Evolutionary conservation across 2,888 invertebrate genomes (phyloP).

Genomic region (Pristionchus entomophagus): DNA sequence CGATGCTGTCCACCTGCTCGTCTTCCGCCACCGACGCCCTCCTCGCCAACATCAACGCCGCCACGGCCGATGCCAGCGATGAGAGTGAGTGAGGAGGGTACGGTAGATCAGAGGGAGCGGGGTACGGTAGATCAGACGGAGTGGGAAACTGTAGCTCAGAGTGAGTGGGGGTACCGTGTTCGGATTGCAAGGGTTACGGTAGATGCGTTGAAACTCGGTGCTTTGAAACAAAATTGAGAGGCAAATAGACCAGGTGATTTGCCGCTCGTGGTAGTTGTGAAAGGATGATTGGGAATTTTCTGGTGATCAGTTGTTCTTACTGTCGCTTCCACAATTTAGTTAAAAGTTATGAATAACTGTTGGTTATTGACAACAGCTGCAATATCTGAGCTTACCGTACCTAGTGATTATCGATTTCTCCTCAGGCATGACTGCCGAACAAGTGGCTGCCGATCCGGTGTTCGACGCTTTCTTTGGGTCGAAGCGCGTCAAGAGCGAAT

Average conservation of each 20-base stretch:
- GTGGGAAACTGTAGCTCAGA: not conserved
- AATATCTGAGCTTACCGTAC: no score
- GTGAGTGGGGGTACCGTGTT: not conserved
- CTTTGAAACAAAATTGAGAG: no score
- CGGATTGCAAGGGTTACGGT: not conserved
- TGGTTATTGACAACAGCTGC: no score
- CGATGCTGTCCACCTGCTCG: not conserved
- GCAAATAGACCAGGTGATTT: no score
- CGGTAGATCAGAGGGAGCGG: not conserved
- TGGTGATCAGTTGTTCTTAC: no score
- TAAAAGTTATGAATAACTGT: no score
- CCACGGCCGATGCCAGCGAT: constrained; percentile 37
- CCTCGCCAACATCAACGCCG: constrained; percentile 58
- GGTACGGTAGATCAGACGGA: not conserved
- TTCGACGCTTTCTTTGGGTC: constrained; percentile 47
- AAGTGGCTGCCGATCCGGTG: constrained; percentile 19
- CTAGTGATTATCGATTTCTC: not conserved
- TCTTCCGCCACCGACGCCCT: constrained; percentile 52
- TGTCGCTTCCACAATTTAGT: no score
- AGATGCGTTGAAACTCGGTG: no score
- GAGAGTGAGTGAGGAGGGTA: constrained; percentile 33
- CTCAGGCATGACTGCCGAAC: constrained; percentile 29
- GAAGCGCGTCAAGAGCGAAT: constrained; percentile 54
- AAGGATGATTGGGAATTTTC: no score
- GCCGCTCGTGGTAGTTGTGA: no score